Evolutionary conservation across 2,113 vertebrate species (phyloP).

Genomic region (Pteronura brasiliensis): DNA sequence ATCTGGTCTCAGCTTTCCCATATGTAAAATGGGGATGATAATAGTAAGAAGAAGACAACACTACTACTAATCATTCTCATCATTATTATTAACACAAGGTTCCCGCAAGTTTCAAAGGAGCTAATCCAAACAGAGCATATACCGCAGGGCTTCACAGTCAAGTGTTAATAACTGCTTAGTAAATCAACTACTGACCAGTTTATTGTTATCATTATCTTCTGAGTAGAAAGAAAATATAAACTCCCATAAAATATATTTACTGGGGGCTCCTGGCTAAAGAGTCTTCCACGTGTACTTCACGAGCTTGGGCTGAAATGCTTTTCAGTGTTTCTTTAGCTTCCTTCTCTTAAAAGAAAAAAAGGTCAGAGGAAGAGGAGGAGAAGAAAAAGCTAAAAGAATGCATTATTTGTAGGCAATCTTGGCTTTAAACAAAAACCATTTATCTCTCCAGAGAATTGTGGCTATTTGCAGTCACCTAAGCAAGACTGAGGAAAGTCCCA

Average conservation of each 20-base stretch:
- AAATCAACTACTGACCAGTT: background rate
- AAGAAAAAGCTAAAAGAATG: background rate
- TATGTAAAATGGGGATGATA: background rate
- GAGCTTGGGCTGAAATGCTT: background rate
- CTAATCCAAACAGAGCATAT: background rate
- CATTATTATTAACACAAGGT: background rate
- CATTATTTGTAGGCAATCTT: background rate
- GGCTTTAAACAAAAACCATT: background rate
- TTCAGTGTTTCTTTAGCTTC: background rate
- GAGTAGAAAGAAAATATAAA: background rate
- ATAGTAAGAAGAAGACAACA: background rate
- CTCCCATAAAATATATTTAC: background rate
- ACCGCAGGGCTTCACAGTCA: background rate
- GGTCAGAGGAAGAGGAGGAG: background rate
- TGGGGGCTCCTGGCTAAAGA: background rate
- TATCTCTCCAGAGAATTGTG: background rate
- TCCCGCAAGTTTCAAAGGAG: background rate
- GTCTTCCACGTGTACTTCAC: background rate
- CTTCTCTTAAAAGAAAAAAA: background rate
- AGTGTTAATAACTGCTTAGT: background rate
- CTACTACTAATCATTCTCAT: background rate
- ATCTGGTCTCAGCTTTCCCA: background rate
- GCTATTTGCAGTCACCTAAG: background rate
- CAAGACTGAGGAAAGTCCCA: conserved; percentile 56
- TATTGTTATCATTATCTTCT: background rate